These are phyloP conservation scores for Takifugu rubripes DNA, from an alignment of 2,797 vertebrate species.

Conservation along the genomic window DNA sequence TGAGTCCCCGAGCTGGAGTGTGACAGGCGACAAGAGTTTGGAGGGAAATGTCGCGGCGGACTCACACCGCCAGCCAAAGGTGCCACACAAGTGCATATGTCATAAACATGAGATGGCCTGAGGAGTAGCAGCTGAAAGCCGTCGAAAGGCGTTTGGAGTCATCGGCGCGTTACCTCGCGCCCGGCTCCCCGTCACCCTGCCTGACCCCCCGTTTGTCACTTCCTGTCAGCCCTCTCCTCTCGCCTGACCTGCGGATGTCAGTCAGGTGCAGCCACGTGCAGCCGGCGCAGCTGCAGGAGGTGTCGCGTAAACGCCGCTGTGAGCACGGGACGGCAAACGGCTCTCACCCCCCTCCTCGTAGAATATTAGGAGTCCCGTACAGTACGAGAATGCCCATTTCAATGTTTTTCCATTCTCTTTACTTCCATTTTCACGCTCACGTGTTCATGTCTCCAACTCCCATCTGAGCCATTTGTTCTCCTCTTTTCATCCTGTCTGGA, in stretches of 20 bases:
- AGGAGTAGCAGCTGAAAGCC: constrained; percentile 68
- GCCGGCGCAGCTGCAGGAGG: constrained; percentile 40
- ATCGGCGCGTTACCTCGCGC: constrained; percentile 45
- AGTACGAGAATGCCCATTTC: constrained; percentile 69
- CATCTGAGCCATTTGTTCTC: constrained; percentile 29
- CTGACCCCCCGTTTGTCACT: constrained; percentile 55
- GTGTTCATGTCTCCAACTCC: constrained; percentile 23
- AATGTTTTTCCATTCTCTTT: constrained; percentile 47
- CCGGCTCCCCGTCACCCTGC: constrained; percentile 33
- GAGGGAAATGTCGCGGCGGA: constrained; percentile 51
- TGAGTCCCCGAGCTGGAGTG: constrained; percentile 45
- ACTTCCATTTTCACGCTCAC: constrained; percentile 21
- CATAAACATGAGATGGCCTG: constrained; percentile 65
- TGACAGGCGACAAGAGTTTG: constrained; percentile 61
- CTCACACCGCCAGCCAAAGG: constrained; percentile 58
- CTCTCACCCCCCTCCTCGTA: no score
- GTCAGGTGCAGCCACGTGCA: constrained; percentile 47
- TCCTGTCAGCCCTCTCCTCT: constrained; percentile 51
- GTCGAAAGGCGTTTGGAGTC: constrained; percentile 57
- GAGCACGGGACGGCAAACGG: constrained; percentile 25
- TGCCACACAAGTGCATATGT: constrained; percentile 69
- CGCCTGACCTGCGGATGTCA: constrained; percentile 54
- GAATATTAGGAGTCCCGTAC: constrained; percentile 3
- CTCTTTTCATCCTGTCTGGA: constrained; percentile 31
- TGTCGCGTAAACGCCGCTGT: constrained; percentile 43